Evolutionary conservation across 2,888 invertebrate species (phyloP), one percentile per base, ranked within the genome.

Genomic region (Drosophila demipolita): DNA sequence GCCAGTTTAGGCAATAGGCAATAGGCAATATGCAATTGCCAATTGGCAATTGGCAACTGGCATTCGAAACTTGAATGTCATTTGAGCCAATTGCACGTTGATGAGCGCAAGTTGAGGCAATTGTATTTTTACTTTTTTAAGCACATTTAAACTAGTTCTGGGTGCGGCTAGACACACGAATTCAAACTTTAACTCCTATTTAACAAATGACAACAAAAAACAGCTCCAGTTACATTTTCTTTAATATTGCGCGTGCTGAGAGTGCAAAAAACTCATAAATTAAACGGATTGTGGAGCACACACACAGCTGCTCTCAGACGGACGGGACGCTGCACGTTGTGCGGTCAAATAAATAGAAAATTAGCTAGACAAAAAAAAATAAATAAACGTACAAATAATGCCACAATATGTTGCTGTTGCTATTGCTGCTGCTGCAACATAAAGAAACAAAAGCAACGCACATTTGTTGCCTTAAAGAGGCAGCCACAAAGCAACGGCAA

Each of bases 311-410:
- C 60, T 55, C 48, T 52, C 55, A 42, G 64, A 73, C 68, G 58
- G 64, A 73, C 68, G 58, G 55, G 38, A 54, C 61, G 59, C 64
- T 73, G 60, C 68, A 78, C 59, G 78, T 73, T 78, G 81, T 87
- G 88, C 70, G 90, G 90, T 88, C 88, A 88, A 89, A 87, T 88
- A 87, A 89, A 87, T 90, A 89, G 88, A 87, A 87, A 87, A 87
- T 87, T 87, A 87, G 87, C 87, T 90, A 87, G 87, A 88, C 87
- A 85, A 80, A 74, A 73, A 68, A 54, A 38, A 35, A 75, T 40
- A 61, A 40, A 9, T 23, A 61, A 68, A 72, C 71, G 64, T 69
- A 85, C 73, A 85, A 75, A 79, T 82, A 81, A 81, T 73, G 62
- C 66, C 60, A 69, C 73, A 80, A 81, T 78, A 80, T 78, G 69